Evolutionary conservation across 23 tunicate genomes (phyloP).

Genomic region (Halocynthia roretzi): DNA sequence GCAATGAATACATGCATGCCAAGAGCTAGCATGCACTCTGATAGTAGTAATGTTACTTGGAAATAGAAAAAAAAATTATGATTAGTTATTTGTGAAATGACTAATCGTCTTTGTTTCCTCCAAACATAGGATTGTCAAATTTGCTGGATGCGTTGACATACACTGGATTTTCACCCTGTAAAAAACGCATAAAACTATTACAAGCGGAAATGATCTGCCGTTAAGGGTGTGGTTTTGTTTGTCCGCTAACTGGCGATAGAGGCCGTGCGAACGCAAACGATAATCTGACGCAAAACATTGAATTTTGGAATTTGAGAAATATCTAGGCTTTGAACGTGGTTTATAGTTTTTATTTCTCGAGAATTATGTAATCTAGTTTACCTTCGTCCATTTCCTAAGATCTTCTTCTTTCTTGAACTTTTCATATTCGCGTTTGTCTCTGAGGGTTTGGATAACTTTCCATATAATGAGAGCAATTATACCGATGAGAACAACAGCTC

Average conservation of each 20-base stretch:
- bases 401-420: constrained; percentile 57
- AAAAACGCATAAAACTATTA: background rate
- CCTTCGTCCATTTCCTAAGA: constrained; percentile 51
- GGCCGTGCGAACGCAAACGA: background rate
- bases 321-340: no score
- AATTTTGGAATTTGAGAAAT: background rate
- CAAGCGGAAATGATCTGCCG: background rate
- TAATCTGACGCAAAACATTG: background rate
- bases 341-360: no score
- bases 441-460: constrained; percentile 56
- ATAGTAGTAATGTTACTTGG: no score
- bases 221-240: background rate
- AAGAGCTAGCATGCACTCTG: no score
- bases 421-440: constrained; percentile 68
- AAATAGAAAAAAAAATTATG: background rate
- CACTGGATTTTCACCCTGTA: constrained; percentile 78
- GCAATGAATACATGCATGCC: no score
- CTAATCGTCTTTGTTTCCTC: constrained; percentile 21
- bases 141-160: constrained; percentile 49
- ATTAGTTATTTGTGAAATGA: background rate
- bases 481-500: constrained; percentile 74
- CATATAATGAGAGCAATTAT: constrained; percentile 61
- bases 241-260: background rate
- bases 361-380: background rate
- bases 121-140: constrained; percentile 69